Base-by-base conservation (phyloP, 2,888 invertebrate genomes). In the Syritta pipiens region DNA sequence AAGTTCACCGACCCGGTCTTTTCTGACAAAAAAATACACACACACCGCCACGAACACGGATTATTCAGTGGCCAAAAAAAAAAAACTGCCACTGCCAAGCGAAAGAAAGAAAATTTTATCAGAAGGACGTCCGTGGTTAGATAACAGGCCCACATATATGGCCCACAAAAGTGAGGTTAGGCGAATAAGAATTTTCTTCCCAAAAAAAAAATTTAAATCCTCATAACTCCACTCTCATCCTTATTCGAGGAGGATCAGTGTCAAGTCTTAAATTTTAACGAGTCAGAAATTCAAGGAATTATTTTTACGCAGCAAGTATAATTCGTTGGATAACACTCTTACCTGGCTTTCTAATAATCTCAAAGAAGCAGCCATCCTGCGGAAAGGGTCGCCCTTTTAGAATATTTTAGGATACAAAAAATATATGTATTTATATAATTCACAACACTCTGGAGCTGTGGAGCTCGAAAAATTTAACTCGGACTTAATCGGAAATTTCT, bases 321-420 rank as follows among this genome's bases (percentile, higher is more conserved):
- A 51, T 26, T 57, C 46, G 37, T 55, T 49, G 48, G 24, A 30
- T 72, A 69, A 48, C 60, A 40, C 32, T 53, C 86, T 82, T 85
- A 88, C 88, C 88, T 88, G 88, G 57, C 84, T 84, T 55, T 83
- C 84, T 63, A 88, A 83, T 81, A 88, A 67, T 84, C 86, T 86
- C 49, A 84, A 53, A 51, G 84, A 82, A 67, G 86, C 85, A 83
- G 87, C 86, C 87, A 87, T 88, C 49, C 37, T 62, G 48, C 3
- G 10, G 4, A 57, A 81, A 63, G 67, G 57, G 62, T 51, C 62
- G 48, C 40, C 60, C 81, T 68, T 67, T 62, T 79, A 14, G 55
- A 81, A 53, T 82, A 81, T 82, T 60, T 67, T 71, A 77, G 62
- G 35, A 72, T 83, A 82, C 83, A 24, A 48, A 76, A 74, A 71